Conservation (phyloP, 1,140 invertebrate species). For the Asobara japonica region DNA sequence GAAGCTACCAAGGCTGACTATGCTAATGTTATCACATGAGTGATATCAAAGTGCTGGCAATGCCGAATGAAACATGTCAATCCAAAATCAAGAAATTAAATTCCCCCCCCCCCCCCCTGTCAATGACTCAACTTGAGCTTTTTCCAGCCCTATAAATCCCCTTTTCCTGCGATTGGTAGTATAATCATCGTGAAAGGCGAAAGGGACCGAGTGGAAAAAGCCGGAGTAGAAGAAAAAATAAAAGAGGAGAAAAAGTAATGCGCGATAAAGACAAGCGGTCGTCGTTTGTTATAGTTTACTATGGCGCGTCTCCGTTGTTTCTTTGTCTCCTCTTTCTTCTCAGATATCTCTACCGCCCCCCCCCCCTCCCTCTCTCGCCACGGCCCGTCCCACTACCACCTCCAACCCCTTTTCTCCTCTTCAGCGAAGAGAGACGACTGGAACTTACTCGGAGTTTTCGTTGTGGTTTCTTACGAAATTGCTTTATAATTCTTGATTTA, state of each 20-base stretch:
- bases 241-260: constrained; percentile 13
- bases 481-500: constrained; percentile 57
- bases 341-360: not conserved
- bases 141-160: not conserved
- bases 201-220: constrained; percentile 1
- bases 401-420: not conserved
- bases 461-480: constrained; percentile 51
- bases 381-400: not conserved
- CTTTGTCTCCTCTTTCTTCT: constrained; percentile 22
- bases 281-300: constrained; percentile 15
- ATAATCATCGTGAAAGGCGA: constrained; percentile 13
- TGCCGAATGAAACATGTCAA: no score
- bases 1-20: no score
- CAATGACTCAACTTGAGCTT: not conserved
- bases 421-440: not conserved
- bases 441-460: constrained; percentile 37
- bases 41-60: no score
- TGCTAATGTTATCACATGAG: no score
- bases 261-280: constrained; percentile 14
- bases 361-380: not conserved
- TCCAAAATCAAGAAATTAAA: not conserved
- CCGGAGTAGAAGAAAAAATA: not conserved
- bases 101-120: not conserved
- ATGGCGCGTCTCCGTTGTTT: constrained; percentile 12
- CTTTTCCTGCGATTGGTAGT: not conserved